Percentiles rank a stretch among this genome's conserved stretches.
phyloP scores from a whole-genome alignment of 2,113 vertebrate species.

The Bostrychus sinensis region DNA sequence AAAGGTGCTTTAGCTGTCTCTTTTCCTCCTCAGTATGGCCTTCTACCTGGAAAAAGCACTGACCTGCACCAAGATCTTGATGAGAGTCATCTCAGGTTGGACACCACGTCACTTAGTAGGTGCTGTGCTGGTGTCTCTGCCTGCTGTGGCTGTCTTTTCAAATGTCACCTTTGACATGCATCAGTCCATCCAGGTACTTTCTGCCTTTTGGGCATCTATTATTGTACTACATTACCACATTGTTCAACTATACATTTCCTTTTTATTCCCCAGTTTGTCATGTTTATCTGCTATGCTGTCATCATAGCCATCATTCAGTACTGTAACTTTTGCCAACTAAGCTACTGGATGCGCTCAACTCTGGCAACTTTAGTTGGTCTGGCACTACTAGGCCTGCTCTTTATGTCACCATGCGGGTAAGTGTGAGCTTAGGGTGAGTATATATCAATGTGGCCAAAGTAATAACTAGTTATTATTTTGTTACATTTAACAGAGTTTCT shows the following conservation, averaged over 20 bases:
- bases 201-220: neutral
- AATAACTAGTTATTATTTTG: neutral
- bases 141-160: slow-evolving; percentile 89
- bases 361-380: slow-evolving; percentile 88
- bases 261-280: slow-evolving; percentile 81
- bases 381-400: slow-evolving; percentile 85
- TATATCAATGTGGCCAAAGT: neutral
- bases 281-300: slow-evolving; percentile 90
- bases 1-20: neutral
- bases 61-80: slow-evolving; percentile 84
- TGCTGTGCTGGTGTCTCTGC: slow-evolving; percentile 91
- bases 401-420: slow-evolving; percentile 80
- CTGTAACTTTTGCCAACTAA: slow-evolving; percentile 99
- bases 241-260: neutral
- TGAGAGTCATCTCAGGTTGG: slow-evolving; percentile 90
- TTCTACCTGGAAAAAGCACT: slow-evolving; percentile 90
- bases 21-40: slow-evolving; percentile 83
- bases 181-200: slow-evolving; percentile 72
- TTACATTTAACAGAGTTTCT: neutral
- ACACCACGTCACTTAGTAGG: slow-evolving; percentile 90
- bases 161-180: slow-evolving; percentile 87
- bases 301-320: slow-evolving; percentile 94
- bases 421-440: neutral
- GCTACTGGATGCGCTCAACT: slow-evolving; percentile 97
- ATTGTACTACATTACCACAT: neutral